Evolutionary conservation across 2,113 vertebrate species (phyloP).

Genomic region (Odontophorus gujanensis): DNA sequence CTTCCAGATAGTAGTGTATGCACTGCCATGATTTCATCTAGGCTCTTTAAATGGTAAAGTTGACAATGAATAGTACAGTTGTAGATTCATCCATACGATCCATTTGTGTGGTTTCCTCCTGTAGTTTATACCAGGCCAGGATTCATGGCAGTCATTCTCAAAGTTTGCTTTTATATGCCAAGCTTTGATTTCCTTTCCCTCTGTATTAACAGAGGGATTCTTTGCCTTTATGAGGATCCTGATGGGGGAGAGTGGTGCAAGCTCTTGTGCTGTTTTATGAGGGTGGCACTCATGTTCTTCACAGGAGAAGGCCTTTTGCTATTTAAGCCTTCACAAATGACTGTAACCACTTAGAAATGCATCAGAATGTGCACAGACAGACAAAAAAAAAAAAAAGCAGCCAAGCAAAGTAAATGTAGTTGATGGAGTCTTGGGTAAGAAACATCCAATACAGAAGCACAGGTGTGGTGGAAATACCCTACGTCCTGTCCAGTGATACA

Average conservation of each 20-base stretch:
- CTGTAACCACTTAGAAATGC: not conserved
- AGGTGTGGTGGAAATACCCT: accelerated
- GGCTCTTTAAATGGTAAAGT: not conserved
- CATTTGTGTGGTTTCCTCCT: not conserved
- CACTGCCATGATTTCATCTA: not conserved
- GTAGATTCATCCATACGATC: not conserved
- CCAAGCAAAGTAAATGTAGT: not conserved
- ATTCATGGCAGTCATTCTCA: not conserved
- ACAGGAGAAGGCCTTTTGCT: not conserved
- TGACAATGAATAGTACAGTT: accelerated
- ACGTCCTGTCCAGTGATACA: accelerated
- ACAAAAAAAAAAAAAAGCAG: not conserved
- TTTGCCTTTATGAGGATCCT: not conserved
- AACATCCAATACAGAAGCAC: not conserved
- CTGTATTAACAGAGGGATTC: not conserved
- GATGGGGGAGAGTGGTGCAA: not conserved
- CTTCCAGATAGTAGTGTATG: accelerated
- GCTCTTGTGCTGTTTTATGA: not conserved
- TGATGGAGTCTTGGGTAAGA: not conserved
- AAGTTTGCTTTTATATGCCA: accelerated
- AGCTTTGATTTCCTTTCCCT: not conserved
- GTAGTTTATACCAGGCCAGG: not conserved
- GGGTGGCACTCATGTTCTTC: not conserved
- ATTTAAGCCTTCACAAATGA: not conserved
- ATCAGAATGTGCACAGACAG: not conserved